Evolutionary conservation across 2,797 vertebrate genomes (phyloP).

Genomic region (Sitta carolinensis): DNA sequence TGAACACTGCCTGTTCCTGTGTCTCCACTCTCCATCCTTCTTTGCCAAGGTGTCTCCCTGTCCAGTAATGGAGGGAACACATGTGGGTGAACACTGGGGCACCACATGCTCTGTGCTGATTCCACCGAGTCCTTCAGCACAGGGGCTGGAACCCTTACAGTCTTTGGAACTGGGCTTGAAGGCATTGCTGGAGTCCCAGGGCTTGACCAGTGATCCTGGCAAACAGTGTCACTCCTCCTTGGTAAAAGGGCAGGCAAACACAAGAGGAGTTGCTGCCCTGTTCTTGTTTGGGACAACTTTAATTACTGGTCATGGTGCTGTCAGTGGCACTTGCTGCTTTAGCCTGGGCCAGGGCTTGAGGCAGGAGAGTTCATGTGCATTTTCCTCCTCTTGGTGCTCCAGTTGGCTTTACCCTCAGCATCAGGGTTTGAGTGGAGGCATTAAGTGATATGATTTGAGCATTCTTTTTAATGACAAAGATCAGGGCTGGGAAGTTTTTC

Average conservation of each 20-base stretch:
- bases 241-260: background rate
- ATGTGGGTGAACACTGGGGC: rapidly evolving
- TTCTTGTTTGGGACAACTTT: background rate
- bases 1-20: background rate
- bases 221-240: background rate
- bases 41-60: background rate
- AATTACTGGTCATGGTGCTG: background rate
- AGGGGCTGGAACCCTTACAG: background rate
- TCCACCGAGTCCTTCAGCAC: rapidly evolving
- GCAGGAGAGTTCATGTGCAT: rapidly evolving
- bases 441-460: background rate
- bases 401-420: background rate
- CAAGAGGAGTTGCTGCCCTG: background rate
- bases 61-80: background rate
- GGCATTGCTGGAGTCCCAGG: background rate
- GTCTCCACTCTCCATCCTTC: background rate
- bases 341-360: background rate
- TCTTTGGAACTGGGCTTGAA: background rate
- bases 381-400: background rate
- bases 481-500: background rate
- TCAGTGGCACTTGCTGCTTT: background rate
- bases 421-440: background rate
- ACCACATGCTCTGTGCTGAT: background rate
- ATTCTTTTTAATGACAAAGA: background rate
- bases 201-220: background rate